Percentiles rank a stretch among this genome's conserved stretches.
Evolutionary conservation across 2,113 vertebrate species (phyloP).

Genomic region (Sphaerodactylus townsendi): DNA sequence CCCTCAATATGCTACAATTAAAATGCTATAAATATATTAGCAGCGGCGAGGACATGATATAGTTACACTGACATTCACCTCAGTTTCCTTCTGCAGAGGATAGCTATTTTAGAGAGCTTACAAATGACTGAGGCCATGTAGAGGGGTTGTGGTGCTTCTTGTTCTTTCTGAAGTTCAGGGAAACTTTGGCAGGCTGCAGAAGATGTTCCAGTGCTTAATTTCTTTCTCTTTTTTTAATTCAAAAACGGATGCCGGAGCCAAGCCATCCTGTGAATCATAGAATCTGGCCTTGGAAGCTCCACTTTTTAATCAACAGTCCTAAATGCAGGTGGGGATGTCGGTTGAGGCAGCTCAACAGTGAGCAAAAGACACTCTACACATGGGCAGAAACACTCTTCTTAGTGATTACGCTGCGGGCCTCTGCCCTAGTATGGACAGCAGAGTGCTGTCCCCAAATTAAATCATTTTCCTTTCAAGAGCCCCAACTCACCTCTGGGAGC

Average conservation of each 20-base stretch:
- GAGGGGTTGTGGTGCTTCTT: not conserved
- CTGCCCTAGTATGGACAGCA: not conserved
- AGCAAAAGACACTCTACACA: not conserved
- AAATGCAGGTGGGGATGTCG: not conserved
- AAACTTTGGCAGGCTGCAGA: not conserved
- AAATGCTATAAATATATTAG: conserved; percentile 5
- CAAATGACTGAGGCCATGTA: not conserved
- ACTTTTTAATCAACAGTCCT: not conserved
- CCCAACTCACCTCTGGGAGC: no score
- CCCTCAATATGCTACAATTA: conserved; percentile 18
- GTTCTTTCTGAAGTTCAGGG: not conserved
- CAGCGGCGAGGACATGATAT: not conserved
- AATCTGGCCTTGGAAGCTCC: not conserved
- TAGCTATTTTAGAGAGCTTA: not conserved
- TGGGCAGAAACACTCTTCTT: not conserved
- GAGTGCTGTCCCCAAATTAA: not conserved
- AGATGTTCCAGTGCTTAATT: not conserved
- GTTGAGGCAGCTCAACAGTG: not conserved
- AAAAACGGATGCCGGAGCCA: not conserved
- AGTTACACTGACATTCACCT: conserved; percentile 2
- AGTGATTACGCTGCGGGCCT: not conserved
- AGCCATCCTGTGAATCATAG: not conserved
- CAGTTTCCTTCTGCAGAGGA: conserved; percentile 19
- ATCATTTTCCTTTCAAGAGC: no score
- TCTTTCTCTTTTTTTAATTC: not conserved